Evolutionary conservation across 2,113 vertebrate species (phyloP).

Genomic region (Myrmecophaga tridactyla): DNA sequence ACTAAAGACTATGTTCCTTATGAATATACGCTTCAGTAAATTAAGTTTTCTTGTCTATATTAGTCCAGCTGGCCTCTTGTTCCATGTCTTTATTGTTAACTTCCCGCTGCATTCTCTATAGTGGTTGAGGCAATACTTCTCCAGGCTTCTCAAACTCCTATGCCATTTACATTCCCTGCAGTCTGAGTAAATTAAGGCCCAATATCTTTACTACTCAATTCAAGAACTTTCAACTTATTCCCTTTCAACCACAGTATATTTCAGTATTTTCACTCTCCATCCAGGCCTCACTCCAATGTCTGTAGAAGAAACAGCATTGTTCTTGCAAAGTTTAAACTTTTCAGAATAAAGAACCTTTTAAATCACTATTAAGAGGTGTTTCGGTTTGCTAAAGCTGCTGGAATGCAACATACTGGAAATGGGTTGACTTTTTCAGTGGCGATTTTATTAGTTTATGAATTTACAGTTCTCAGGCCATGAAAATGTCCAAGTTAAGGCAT

Average conservation of each 20-base stretch:
- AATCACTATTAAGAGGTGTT: neutral
- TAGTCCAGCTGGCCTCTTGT: neutral
- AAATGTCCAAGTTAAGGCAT: too few relatives aligned
- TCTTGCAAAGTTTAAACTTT: slow-evolving; percentile 21
- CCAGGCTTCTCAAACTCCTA: neutral
- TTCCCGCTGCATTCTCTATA: neutral
- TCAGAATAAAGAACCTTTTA: slow-evolving; percentile 9
- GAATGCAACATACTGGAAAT: too few relatives aligned
- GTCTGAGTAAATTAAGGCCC: neutral
- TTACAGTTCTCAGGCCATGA: too few relatives aligned
- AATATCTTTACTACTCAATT: neutral
- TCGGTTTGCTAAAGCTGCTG: too few relatives aligned
- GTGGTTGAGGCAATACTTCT: neutral
- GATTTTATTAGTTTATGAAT: too few relatives aligned
- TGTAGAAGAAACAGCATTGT: slow-evolving; percentile 11
- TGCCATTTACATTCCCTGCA: neutral
- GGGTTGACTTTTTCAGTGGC: too few relatives aligned
- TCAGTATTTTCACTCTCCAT: neutral
- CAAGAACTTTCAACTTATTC: neutral
- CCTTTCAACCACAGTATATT: neutral
- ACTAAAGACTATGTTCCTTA: too few relatives aligned
- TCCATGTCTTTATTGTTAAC: neutral
- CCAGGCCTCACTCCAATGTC: neutral
- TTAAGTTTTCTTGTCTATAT: neutral
- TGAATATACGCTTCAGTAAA: too few relatives aligned